phyloP scores from a whole-genome alignment of 2,113 vertebrate genomes.

The Pterocles gutturalis region DNA sequence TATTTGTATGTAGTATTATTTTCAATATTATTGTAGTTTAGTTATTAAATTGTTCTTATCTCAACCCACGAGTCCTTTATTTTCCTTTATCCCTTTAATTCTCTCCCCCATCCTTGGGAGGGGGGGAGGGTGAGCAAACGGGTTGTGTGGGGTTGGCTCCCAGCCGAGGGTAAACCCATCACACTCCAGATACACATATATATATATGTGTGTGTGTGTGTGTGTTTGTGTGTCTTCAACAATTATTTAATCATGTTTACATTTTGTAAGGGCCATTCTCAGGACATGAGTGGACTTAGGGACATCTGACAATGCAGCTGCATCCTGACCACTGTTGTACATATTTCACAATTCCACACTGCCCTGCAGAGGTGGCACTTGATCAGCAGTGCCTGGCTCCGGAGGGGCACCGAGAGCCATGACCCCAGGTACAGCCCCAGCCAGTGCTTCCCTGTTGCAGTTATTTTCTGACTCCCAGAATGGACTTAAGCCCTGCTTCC shows the following conservation, averaged over 20 bases:
- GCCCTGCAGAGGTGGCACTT: rapidly evolving
- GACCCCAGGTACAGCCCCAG: rapidly evolving
- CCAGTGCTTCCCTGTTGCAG: neutral
- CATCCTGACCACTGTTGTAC: neutral
- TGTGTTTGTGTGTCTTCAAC: neutral
- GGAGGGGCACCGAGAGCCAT: rapidly evolving
- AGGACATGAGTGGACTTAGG: neutral
- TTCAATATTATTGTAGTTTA: too few relatives aligned
- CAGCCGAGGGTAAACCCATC: too few relatives aligned
- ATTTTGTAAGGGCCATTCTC: neutral
- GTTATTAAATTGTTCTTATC: too few relatives aligned
- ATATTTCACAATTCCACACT: neutral
- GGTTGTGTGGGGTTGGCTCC: too few relatives aligned
- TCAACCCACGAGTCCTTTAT: too few relatives aligned
- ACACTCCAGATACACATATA: too few relatives aligned
- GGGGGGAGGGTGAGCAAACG: too few relatives aligned
- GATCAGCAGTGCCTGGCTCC: neutral
- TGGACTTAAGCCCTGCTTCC: neutral
- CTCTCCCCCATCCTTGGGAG: too few relatives aligned
- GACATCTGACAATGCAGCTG: neutral
- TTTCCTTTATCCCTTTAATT: too few relatives aligned
- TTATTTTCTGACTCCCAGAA: neutral
- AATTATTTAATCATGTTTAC: neutral
- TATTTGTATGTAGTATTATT: too few relatives aligned
- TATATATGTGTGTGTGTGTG: neutral